Conservation (phyloP, 2,113 vertebrate genomes). For the Tricholaema leucomelas region DNA sequence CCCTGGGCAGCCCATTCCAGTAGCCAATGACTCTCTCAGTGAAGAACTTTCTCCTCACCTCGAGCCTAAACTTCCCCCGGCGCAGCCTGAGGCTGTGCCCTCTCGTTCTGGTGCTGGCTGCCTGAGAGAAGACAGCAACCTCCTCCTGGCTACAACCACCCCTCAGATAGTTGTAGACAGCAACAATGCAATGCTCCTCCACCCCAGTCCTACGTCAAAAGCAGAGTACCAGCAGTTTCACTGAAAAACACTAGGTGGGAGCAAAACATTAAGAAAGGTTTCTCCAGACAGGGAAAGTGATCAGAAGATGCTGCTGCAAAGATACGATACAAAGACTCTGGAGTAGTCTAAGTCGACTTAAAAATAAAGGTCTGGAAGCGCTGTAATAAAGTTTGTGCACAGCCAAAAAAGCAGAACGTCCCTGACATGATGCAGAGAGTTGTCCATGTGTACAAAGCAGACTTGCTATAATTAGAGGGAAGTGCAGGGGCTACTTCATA, state of each 20-base stretch:
- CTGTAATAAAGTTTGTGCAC: neutral
- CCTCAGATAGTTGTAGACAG: no score
- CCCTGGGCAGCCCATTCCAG: no score
- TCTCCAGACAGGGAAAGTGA: neutral
- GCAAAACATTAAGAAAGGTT: constrained; percentile 35
- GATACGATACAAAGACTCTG: neutral
- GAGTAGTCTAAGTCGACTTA: neutral
- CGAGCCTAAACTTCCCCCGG: no score
- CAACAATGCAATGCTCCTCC: neutral
- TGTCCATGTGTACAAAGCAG: neutral
- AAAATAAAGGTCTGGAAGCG: constrained; percentile 35
- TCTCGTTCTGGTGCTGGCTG: no score
- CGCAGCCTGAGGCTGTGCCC: no score
- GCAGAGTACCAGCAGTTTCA: constrained; percentile 39
- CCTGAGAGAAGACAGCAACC: no score
- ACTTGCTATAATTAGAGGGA: neutral
- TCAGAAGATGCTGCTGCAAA: constrained; percentile 20
- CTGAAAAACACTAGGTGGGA: constrained; percentile 67
- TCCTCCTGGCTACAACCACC: no score
- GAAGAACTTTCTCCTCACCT: no score
- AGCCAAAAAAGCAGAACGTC: neutral
- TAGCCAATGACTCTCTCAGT: no score
- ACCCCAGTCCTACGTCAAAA: neutral
- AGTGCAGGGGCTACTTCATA: neutral
- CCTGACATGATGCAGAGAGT: neutral